Percentiles rank a stretch among this genome's conserved stretches.
Conservation (phyloP, 2,888 invertebrate genomes). For the Polylopha cassiicola region DNA sequence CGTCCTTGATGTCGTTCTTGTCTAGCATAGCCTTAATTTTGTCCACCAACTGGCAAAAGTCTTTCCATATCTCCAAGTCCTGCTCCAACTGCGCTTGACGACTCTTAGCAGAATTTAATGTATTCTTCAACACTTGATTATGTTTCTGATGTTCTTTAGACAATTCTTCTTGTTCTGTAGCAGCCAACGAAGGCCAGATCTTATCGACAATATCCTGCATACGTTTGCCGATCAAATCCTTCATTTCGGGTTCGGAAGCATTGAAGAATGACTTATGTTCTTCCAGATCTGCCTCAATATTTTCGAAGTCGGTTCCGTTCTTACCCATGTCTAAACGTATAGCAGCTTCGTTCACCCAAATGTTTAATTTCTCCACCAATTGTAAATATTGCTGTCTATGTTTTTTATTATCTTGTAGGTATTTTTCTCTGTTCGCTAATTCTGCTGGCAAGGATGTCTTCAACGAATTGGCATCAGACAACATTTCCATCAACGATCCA, state of each 20-base stretch:
- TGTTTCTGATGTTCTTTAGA: conserved; percentile 89
- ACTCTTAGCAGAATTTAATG: conserved; percentile 88
- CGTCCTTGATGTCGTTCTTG: conserved; percentile 86
- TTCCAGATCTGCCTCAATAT: conserved; percentile 87
- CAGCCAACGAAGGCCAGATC: conserved; percentile 90
- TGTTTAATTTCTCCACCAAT: conserved; percentile 85
- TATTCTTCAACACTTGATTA: conserved; percentile 88
- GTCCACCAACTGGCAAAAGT: conserved; percentile 87
- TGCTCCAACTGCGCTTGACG: conserved; percentile 88
- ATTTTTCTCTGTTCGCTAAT: conserved; percentile 87
- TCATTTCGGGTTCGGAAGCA: conserved; percentile 85
- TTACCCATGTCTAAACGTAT: conserved; percentile 85
- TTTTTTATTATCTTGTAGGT: conserved; percentile 86
- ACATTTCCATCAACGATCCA: conserved; percentile 86
- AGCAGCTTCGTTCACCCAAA: conserved; percentile 91
- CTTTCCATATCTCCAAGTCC: conserved; percentile 90
- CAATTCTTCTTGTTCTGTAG: conserved; percentile 88
- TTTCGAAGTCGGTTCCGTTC: conserved; percentile 92
- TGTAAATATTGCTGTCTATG: conserved; percentile 86
- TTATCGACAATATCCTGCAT: conserved; percentile 91
- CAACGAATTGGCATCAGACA: conserved; percentile 89
- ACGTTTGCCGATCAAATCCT: conserved; percentile 87
- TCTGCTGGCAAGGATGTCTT: conserved; percentile 87
- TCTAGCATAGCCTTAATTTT: conserved; percentile 86
- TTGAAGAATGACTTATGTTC: conserved; percentile 91